Conservation (phyloP, 2,888 invertebrate species). For the Drosophila phalerata region DNA sequence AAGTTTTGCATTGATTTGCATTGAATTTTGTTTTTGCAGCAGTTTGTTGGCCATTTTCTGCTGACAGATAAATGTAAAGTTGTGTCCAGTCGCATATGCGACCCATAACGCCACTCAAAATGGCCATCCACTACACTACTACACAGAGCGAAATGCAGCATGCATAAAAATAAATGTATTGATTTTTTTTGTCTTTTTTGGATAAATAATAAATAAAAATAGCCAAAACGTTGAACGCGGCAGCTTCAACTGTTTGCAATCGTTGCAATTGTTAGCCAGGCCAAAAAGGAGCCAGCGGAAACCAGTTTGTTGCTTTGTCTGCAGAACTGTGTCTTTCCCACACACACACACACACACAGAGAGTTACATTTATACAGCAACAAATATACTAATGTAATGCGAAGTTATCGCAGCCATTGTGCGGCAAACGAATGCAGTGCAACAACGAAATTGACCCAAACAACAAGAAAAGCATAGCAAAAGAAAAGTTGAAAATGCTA, state of each 20-base stretch:
- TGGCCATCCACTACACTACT: conserved; percentile 42
- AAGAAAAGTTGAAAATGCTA: conserved; percentile 3
- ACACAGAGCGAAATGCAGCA: conserved; percentile 28
- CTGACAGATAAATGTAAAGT: conserved; percentile 71
- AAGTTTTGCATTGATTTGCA: conserved; percentile 69
- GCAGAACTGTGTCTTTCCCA: conserved; percentile 73
- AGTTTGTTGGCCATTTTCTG: conserved; percentile 43
- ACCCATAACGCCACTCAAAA: conserved; percentile 53
- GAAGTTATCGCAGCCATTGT: conserved; percentile 78
- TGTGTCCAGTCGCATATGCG: conserved; percentile 63
- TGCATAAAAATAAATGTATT: conserved; percentile 64
- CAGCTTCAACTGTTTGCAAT: conserved; percentile 60
- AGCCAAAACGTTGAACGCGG: conserved; percentile 39
- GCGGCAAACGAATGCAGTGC: conserved; percentile 77
- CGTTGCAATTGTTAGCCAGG: conserved; percentile 64
- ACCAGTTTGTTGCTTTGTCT: conserved; percentile 68
- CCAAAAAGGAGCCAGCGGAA: conserved; percentile 63
- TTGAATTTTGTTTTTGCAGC: conserved; percentile 55
- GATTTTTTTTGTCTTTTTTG: conserved; percentile 71
- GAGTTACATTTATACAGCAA: conserved; percentile 11
- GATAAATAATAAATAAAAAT: conserved; percentile 76
- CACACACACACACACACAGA: conserved; percentile 38
- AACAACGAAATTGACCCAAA: conserved; percentile 73
- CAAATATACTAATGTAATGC: conserved; percentile 77
- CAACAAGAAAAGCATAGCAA: conserved; percentile 23